A percentile compares a stretch with the other conserved stretches of the same genome.
phyloP scores from a whole-genome alignment of 2,888 invertebrate species.

The Leptogaster cylindrica region DNA sequence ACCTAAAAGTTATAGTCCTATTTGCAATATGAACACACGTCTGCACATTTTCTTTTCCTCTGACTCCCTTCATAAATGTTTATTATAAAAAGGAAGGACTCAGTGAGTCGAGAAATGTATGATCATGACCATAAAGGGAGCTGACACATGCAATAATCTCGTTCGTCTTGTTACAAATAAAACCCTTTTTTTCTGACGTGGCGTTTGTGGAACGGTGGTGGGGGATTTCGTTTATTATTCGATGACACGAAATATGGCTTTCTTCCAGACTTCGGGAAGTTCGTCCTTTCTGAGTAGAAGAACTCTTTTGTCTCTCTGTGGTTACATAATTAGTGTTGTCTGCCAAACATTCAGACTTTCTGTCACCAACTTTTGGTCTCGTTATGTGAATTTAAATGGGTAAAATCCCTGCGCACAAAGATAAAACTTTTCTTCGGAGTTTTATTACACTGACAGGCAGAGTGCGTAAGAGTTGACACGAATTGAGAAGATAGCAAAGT shows the following conservation, averaged over 20 bases:
- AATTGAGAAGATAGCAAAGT: background rate
- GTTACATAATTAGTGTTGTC: background rate
- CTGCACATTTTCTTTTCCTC: background rate
- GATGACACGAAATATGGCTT: conserved; percentile 36
- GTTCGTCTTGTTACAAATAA: conserved; percentile 9
- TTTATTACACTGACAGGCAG: too few relatives aligned
- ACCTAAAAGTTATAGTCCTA: background rate
- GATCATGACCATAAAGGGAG: conserved; percentile 20
- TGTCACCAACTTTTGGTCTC: conserved; percentile 1
- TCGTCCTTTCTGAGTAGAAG: conserved; percentile 10
- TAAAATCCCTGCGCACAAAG: background rate
- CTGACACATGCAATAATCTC: conserved; percentile 31
- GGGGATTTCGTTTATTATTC: conserved; percentile 20
- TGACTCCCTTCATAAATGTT: background rate
- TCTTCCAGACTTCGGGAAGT: background rate
- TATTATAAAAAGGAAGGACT: conserved; percentile 2
- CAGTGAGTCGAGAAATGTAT: conserved; percentile 1
- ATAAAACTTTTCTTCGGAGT: background rate
- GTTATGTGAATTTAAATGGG: background rate
- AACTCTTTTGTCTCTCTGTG: background rate
- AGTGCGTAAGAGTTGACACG: background rate
- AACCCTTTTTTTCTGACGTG: background rate
- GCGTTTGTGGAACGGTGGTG: background rate
- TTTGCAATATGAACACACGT: background rate
- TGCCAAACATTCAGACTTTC: conserved; percentile 4